Conservation (phyloP, 2,888 invertebrate genomes). For the Escarpia spicata region DNA sequence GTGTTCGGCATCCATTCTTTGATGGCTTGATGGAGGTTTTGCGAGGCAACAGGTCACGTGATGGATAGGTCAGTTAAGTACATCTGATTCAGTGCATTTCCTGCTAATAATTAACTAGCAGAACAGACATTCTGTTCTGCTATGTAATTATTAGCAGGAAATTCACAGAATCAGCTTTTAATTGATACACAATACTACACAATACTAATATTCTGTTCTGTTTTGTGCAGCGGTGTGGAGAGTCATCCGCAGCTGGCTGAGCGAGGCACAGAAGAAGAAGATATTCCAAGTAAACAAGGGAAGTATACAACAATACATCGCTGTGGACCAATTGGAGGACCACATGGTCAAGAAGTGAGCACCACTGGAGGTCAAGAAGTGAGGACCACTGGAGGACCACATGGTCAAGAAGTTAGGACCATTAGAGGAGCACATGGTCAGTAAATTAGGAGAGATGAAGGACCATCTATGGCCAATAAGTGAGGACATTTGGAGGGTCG, state of each 20-base stretch:
- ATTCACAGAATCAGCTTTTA: neutral
- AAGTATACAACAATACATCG: constrained; percentile 77
- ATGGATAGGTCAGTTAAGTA: no score
- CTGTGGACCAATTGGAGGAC: constrained; percentile 73
- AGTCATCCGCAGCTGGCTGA: constrained; percentile 85
- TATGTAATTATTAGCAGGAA: no score
- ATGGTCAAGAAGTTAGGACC: neutral
- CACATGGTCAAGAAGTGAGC: constrained; percentile 53
- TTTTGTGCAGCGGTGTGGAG: constrained; percentile 82
- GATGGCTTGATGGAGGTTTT: no score
- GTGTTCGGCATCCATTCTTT: no score
- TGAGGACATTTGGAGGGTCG: constrained; percentile 21
- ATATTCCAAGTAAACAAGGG: constrained; percentile 83
- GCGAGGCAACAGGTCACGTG: no score
- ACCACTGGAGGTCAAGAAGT: constrained; percentile 21
- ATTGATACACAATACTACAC: neutral
- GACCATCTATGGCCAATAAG: neutral
- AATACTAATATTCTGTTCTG: neutral
- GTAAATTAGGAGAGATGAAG: no score
- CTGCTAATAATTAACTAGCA: no score
- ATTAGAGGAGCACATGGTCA: neutral
- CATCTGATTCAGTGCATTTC: no score
- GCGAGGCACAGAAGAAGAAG: constrained; percentile 87
- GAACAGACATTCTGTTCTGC: no score
- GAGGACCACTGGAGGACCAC: constrained; percentile 17